Percentiles rank a stretch among this genome's conserved stretches.
phyloP scores from a whole-genome alignment of 1,140 invertebrate species.

The Calephelis virginiensis region DNA sequence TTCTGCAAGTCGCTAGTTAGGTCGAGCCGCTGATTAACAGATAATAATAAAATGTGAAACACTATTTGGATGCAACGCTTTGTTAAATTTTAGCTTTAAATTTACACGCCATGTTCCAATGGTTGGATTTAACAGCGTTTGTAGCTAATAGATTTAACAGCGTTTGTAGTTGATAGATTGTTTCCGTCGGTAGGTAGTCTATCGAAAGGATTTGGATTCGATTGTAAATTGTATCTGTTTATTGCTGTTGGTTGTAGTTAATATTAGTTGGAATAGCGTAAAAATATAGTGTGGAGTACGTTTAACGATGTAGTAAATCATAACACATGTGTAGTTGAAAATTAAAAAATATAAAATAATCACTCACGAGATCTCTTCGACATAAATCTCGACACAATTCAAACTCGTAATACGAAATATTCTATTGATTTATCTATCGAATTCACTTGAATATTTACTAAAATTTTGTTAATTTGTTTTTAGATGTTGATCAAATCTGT shows the following conservation, averaged over 20 bases:
- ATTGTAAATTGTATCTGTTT: background rate
- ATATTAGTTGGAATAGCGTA: background rate
- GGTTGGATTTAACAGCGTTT: conserved; percentile 1
- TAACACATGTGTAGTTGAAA: background rate
- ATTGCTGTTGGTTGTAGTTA: background rate
- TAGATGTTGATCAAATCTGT: conserved; percentile 22
- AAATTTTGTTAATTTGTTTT: conserved; percentile 1
- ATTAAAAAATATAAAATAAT: no score
- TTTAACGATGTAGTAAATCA: background rate
- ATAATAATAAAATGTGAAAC: conserved; percentile 68
- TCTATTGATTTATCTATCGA: background rate
- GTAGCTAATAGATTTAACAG: conserved; percentile 4
- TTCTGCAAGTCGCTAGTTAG: conserved; percentile 55
- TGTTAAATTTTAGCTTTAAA: conserved; percentile 33
- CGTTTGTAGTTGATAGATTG: conserved; percentile 1
- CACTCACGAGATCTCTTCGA: no score
- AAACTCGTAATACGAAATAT: background rate
- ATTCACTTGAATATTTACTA: background rate
- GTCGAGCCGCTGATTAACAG: conserved; percentile 58
- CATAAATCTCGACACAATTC: no score
- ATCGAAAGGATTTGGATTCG: background rate
- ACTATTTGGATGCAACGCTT: conserved; percentile 44
- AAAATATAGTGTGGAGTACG: background rate
- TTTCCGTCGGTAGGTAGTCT: background rate
- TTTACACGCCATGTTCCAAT: background rate